Base-by-base conservation (phyloP, 2,113 vertebrate species). In the Zootoca vivipara region DNA sequence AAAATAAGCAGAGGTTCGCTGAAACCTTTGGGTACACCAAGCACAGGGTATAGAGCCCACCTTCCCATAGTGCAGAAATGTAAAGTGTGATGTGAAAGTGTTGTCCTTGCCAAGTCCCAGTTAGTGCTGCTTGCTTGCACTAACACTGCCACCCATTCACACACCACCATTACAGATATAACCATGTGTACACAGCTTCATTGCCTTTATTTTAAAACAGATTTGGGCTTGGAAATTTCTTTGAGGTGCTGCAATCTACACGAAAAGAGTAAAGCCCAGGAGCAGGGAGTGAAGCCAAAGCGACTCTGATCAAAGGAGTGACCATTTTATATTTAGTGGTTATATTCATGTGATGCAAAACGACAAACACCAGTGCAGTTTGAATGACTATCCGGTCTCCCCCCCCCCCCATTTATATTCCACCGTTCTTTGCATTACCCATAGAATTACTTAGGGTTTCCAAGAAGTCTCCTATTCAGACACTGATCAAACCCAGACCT, bases 161-260 rank as follows among this genome's bases (percentile, higher is more conserved):
- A 96, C 96, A 96, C 95, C 96, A 96, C 96, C 95, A 94, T 95
- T 95, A 83, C 90, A 73, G 65, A 42, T 3, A 83, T 65, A 88
- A 91, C 87, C 52, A 24, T 30, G 75, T 6, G 65, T 87, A 83
- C 64, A 56, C 38, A 82, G 91, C 79, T 77, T 30, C 16, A 87
- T 87, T 91, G 18, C 86, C 89, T 67, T 85, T 89, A 89, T 92
- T 89, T 87, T 78, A 80, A 89, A 92, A n/a, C 81, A 89, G 93
- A 91, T 91, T 80, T 78, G 89, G 86, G 87, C 90, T 91, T 58
- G 52, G 83, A 90, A 90, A 91, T 38, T 88, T 40, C 82, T 91
- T 84, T 80, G 88, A 87, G 12, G 30, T 87, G 56, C 30, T 87
- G 69, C 28, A 86, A 35, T 69, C 24, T 69, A 78, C 12, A 75